phyloP scores from a whole-genome alignment of 1,140 invertebrate species.

The Diorhabda carinulata region DNA sequence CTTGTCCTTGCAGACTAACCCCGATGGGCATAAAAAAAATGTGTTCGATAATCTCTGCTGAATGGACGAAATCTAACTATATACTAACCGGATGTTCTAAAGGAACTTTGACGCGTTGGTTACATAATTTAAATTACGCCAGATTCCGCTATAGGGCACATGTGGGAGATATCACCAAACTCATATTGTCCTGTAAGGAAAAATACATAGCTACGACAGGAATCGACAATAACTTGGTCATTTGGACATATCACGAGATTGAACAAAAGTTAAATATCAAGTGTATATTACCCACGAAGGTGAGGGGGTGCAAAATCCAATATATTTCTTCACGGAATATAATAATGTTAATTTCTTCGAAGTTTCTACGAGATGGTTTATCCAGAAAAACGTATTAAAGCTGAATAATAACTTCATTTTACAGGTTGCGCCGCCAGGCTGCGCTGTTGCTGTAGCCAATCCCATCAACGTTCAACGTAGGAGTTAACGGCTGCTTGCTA shows the following conservation, averaged over 20 bases:
- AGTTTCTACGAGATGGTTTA: too few relatives aligned
- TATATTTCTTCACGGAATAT: too few relatives aligned
- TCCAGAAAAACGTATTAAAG: too few relatives aligned
- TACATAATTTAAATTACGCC: not conserved
- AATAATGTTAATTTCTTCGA: too few relatives aligned
- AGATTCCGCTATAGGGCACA: not conserved
- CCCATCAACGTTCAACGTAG: too few relatives aligned
- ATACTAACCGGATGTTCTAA: slow-evolving; percentile 22
- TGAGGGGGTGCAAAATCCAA: not conserved
- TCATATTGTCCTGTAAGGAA: slow-evolving; percentile 15
- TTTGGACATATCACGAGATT: slow-evolving; percentile 5
- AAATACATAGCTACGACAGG: slow-evolving; percentile 16
- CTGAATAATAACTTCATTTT: too few relatives aligned
- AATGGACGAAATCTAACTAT: slow-evolving; percentile 12
- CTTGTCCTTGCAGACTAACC: not conserved
- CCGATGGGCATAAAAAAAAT: too few relatives aligned
- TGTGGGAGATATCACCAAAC: slow-evolving; percentile 8
- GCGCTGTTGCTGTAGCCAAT: too few relatives aligned
- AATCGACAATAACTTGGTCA: slow-evolving; percentile 13
- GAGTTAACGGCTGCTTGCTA: too few relatives aligned
- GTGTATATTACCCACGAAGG: not conserved
- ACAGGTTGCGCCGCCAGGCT: too few relatives aligned
- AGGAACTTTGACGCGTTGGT: slow-evolving; percentile 10
- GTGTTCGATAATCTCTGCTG: slow-evolving; percentile 11
- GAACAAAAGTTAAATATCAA: not conserved